Percentiles rank a stretch among this genome's conserved stretches.
Conservation (phyloP, 2,113 vertebrate species). For the Gambusia holbrooki region DNA sequence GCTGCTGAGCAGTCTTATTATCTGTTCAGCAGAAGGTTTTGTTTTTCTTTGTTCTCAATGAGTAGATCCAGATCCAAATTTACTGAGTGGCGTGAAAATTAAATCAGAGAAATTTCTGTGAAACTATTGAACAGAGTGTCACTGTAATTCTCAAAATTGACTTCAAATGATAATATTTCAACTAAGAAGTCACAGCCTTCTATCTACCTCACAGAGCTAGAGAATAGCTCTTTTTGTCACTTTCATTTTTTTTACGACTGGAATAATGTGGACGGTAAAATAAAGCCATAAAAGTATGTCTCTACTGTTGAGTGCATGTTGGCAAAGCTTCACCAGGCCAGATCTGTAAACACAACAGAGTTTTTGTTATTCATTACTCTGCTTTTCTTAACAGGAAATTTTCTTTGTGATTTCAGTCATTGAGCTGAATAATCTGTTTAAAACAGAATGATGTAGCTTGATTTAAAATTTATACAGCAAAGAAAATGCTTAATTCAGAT, state of each 20-base stretch:
- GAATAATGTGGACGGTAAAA: background rate
- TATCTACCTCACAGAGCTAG: background rate
- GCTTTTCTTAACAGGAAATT: background rate
- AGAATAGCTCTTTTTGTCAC: background rate
- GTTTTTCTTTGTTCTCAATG: background rate
- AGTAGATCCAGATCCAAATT: background rate
- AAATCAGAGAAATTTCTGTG: background rate
- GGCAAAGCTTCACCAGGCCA: background rate
- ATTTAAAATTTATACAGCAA: too few relatives aligned
- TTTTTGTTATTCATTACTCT: background rate
- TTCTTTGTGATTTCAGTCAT: too few relatives aligned
- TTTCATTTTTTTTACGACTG: background rate
- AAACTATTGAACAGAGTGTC: background rate
- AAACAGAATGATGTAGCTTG: too few relatives aligned
- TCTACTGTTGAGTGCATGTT: too few relatives aligned
- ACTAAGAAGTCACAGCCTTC: background rate
- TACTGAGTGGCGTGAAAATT: background rate
- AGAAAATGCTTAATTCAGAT: too few relatives aligned
- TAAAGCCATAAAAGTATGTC: background rate
- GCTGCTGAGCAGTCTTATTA: background rate
- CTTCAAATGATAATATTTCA: background rate
- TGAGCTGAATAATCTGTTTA: too few relatives aligned
- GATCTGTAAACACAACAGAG: background rate
- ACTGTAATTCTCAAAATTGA: background rate
- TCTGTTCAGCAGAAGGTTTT: background rate